Base-by-base conservation (phyloP, 2,888 invertebrate genomes). In the Boloria euphrosyne region DNA sequence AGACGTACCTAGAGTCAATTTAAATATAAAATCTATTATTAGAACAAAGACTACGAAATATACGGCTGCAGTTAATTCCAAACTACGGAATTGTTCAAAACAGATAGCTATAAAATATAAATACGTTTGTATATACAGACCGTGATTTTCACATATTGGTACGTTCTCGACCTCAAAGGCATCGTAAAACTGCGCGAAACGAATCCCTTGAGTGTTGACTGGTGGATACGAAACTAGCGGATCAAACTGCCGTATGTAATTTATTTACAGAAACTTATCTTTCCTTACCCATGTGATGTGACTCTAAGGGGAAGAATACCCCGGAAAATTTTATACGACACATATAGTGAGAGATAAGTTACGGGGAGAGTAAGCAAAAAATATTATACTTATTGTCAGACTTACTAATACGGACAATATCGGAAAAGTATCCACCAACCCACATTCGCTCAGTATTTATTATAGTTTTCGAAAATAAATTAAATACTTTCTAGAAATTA, bases 101-200 rank as follows among this genome's bases (percentile, higher is more conserved):
- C 70, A 73, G 71, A 75, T 68, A 73, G 68, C 69, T 58, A 67
- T 58, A 57, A 57, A 57, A 63, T 55, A 63, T 67, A 65, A 62
- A 60, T n/a, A 59, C 49, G 43, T 50, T 44, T 47, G 38, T 65
- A 65, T 31, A 18, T 51, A 55, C n/a, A 18, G 38, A 49, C 38
- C 6, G 52, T 50, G 54, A 69, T 73, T 71, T 72, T 65, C 67
- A 71, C 68, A 71, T 75, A 68, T 75, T 69, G 38, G 18, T 51
- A 31, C 57, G 53, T 53, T 58, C 38, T 50, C 71, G 70, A 72
- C 73, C 73, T 73, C 74, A 75, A 75, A 75, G 71, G 67, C 71
- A 58, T 77, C 77, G 77, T 80, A 73, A 80, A 81, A 73, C 73
- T 55, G 67, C 71, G 70, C 68, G 69, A 69, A 76, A 75, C 76